Evolutionary conservation across 2,888 invertebrate genomes (phyloP).

Genomic region (Cantharis lateralis): DNA sequence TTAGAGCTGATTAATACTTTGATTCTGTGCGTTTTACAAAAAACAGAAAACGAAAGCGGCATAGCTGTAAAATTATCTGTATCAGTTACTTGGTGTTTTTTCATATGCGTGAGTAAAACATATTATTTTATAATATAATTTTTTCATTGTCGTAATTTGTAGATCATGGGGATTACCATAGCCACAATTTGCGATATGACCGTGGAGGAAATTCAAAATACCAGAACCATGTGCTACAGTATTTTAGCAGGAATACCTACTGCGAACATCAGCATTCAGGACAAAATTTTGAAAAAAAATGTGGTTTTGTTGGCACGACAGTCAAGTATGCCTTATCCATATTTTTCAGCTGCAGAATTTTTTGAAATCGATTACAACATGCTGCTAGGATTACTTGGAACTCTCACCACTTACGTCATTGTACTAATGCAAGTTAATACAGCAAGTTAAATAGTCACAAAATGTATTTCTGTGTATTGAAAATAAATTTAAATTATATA

Average conservation of each 20-base stretch:
- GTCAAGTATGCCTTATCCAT: neutral
- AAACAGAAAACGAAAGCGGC: neutral
- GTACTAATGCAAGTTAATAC: neutral
- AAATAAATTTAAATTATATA: neutral
- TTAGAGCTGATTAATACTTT: neutral
- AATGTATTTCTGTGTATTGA: neutral
- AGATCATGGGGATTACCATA: neutral
- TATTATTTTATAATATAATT: neutral
- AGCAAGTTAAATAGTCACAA: neutral
- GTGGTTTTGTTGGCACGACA: neutral
- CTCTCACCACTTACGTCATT: neutral
- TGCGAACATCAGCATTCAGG: neutral
- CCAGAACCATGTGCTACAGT: neutral
- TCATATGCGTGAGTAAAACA: neutral
- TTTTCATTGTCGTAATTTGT: neutral
- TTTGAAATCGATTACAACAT: neutral
- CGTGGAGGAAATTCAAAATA: neutral
- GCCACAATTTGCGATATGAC: neutral
- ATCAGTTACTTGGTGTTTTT: neutral
- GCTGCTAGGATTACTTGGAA: neutral
- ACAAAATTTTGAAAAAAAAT: neutral
- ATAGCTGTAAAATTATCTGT: neutral
- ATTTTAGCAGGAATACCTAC: neutral
- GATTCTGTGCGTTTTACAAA: neutral
- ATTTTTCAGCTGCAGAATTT: neutral